Evolutionary conservation across 2,797 vertebrate species (phyloP).

Genomic region (Sparus aurata): DNA sequence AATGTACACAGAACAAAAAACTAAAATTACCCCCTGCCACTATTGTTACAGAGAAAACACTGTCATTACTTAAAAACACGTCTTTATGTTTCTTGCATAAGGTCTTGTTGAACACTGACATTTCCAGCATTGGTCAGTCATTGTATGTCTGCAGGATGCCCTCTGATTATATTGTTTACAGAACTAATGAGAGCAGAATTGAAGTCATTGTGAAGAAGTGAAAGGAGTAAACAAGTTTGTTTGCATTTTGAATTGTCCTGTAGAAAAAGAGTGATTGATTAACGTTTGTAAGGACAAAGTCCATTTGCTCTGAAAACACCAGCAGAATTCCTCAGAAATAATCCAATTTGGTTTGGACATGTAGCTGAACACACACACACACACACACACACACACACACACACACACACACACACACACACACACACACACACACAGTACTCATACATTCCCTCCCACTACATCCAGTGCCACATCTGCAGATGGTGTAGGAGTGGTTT

Average conservation of each 20-base stretch:
- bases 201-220: not conserved
- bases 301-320: constrained; percentile 34
- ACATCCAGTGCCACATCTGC: constrained; percentile 77
- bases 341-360: constrained; percentile 37
- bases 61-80: not conserved
- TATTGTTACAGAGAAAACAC: too few species aligned
- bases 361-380: constrained; percentile 23
- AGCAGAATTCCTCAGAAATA: constrained; percentile 34
- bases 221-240: not conserved
- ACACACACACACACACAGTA: constrained; percentile 15
- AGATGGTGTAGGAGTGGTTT: constrained; percentile 81
- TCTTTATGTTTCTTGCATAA: not conserved
- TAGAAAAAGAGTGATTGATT: constrained; percentile 17
- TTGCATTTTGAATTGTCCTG: not conserved
- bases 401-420: constrained; percentile 21
- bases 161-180: constrained; percentile 13
- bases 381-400: constrained; percentile 17
- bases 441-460: constrained; percentile 47
- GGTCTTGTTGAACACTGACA: not conserved
- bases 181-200: constrained; percentile 8
- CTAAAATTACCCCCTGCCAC: too few species aligned
- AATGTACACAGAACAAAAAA: too few species aligned
- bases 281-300: constrained; percentile 2
- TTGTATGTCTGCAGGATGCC: not conserved
- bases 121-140: not conserved